Percentiles rank a stretch among this genome's conserved stretches.
phyloP scores from a whole-genome alignment of 1,140 invertebrate genomes.

The Acromyrmex echinatior region DNA sequence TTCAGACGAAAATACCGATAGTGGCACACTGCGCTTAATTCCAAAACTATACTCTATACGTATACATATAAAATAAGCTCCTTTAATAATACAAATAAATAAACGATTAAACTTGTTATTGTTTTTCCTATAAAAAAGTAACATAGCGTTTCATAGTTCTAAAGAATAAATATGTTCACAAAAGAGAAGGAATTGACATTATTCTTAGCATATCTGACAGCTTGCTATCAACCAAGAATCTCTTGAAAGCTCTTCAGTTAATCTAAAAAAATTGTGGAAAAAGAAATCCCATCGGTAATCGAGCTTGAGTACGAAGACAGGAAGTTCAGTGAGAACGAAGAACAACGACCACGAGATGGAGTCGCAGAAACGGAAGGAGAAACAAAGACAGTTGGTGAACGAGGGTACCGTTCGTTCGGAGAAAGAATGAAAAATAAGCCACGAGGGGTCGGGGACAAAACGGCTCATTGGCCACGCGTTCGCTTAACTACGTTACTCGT shows the following conservation, averaged over 20 bases:
- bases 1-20: slow-evolving; percentile 42
- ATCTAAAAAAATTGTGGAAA: slow-evolving; percentile 71
- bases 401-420: slow-evolving; percentile 18
- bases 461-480: slow-evolving; percentile 81
- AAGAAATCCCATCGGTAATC: slow-evolving; percentile 57
- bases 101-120: not conserved
- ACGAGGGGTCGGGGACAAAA: slow-evolving; percentile 73
- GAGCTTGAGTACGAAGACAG: slow-evolving; percentile 34
- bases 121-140: not conserved
- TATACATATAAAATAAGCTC: not conserved
- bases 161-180: slow-evolving; percentile 18
- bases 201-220: slow-evolving; percentile 43
- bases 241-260: slow-evolving; percentile 52
- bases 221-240: not conserved
- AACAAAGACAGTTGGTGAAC: slow-evolving; percentile 16
- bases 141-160: not conserved
- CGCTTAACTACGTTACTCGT: slow-evolving; percentile 79
- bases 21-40: not conserved
- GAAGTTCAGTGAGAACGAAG: slow-evolving; percentile 7
- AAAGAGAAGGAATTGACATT: slow-evolving; percentile 47
- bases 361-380: slow-evolving; percentile 39
- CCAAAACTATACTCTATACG: not conserved
- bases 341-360: not conserved
- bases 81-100: not conserved
- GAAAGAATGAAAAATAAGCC: slow-evolving; percentile 72